These are phyloP conservation scores for Ophiodon elongatus DNA, from an alignment of 2,113 vertebrate species.

Conservation along the genomic window DNA sequence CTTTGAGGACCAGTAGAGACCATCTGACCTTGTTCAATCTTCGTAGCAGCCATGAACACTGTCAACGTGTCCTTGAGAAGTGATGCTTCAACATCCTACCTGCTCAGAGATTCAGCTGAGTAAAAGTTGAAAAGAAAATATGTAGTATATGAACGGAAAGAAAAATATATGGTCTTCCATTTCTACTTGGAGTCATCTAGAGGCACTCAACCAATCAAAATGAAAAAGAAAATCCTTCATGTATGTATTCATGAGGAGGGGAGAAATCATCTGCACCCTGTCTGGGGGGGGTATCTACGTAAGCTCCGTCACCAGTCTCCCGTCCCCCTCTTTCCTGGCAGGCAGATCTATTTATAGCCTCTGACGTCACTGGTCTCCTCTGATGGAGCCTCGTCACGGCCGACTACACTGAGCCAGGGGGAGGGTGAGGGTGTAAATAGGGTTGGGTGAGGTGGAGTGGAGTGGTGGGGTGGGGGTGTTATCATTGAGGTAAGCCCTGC, in stretches of 20 bases:
- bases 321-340: conserved; percentile 66
- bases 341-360: conserved; percentile 75
- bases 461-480: conserved; percentile 33
- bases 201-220: neutral
- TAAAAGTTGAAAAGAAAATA: neutral
- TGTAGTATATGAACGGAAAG: neutral
- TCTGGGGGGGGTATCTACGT: conserved; percentile 36
- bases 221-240: conserved; percentile 5
- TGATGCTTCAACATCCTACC: neutral
- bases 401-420: conserved; percentile 47
- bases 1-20: neutral
- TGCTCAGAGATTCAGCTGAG: neutral
- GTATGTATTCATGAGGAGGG: conserved; percentile 30
- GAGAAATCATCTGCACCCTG: conserved; percentile 32
- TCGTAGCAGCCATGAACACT: neutral
- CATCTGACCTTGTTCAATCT: neutral
- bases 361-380: conserved; percentile 75
- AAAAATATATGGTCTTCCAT: neutral
- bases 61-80: conserved; percentile 34
- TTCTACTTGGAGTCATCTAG: conserved; percentile 6
- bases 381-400: conserved; percentile 72
- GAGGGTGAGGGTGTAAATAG: conserved; percentile 9
- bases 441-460: conserved; percentile 21
- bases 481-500: conserved; percentile 72
- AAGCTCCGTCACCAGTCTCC: conserved; percentile 59